These are phyloP conservation scores for Siniperca obscura DNA, from an alignment of 2,797 vertebrate genomes.

Conservation along the genomic window DNA sequence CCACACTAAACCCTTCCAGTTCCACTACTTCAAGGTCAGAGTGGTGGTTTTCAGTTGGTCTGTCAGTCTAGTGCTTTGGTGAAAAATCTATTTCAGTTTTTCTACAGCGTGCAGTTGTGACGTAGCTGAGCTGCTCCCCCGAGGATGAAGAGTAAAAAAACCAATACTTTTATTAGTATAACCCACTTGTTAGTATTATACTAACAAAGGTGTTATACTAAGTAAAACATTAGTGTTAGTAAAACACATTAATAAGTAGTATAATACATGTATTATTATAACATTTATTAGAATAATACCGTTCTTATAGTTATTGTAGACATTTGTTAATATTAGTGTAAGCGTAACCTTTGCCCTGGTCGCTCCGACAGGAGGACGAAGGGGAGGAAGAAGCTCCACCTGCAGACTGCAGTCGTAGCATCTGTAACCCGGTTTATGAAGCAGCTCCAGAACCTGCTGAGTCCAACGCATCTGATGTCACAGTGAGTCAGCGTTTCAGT, in stretches of 20 bases:
- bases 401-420: conserved; percentile 77
- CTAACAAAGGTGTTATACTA: too few relatives aligned
- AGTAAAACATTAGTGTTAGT: neutral
- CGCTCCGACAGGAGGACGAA: conserved; percentile 80
- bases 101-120: too few relatives aligned
- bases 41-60: neutral
- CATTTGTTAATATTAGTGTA: neutral
- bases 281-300: neutral
- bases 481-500: conserved; percentile 74
- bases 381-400: conserved; percentile 77
- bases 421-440: conserved; percentile 91
- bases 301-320: neutral
- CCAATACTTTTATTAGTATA: too few relatives aligned
- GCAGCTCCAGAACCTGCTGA: conserved; percentile 43
- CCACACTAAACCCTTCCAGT: conserved; percentile 83
- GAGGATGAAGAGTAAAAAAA: too few relatives aligned
- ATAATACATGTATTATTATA: too few relatives aligned
- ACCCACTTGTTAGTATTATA: neutral
- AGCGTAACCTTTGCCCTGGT: neutral
- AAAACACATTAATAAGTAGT: neutral
- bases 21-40: conserved; percentile 91
- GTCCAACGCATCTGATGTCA: conserved; percentile 58
- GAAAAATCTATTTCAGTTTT: too few relatives aligned
- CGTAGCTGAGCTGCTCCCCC: too few relatives aligned
- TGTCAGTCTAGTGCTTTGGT: neutral